phyloP scores from a whole-genome alignment of 2,888 invertebrate species.

The Drosophila picticornis region DNA sequence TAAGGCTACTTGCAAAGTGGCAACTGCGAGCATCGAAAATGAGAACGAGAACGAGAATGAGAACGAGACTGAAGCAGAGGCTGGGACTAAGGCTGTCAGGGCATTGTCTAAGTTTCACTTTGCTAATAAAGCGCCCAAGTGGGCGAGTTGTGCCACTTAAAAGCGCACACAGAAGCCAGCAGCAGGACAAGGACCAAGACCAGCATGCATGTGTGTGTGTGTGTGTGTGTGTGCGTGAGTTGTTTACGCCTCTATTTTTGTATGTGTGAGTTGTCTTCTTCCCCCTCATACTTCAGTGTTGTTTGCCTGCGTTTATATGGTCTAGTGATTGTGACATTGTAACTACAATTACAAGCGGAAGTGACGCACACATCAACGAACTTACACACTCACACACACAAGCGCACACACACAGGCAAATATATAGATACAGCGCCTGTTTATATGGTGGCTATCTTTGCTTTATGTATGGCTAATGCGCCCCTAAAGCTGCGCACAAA shows the following conservation, averaged over 20 bases:
- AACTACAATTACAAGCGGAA: constrained; percentile 82
- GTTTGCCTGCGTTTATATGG: constrained; percentile 76
- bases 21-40: constrained; percentile 35
- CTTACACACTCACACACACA: constrained; percentile 38
- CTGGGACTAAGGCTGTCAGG: constrained; percentile 28
- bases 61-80: constrained; percentile 16
- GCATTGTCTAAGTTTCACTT: constrained; percentile 69
- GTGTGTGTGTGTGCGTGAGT: constrained; percentile 16
- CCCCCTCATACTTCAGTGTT: constrained; percentile 18
- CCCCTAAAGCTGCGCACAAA: constrained; percentile 81
- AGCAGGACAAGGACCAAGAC: constrained; percentile 12
- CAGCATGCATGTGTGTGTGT: constrained; percentile 1
- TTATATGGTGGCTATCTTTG: constrained; percentile 74
- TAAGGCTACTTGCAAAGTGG: constrained; percentile 69
- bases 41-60: constrained; percentile 9
- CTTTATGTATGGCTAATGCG: constrained; percentile 78
- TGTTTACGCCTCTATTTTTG: constrained; percentile 17
- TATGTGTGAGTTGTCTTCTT: constrained; percentile 27
- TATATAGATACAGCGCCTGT: constrained; percentile 21
- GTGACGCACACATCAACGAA: constrained; percentile 79
- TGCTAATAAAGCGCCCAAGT: constrained; percentile 71
- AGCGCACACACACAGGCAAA: not conserved
- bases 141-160: constrained; percentile 72
- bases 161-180: constrained; percentile 63
- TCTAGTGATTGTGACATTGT: constrained; percentile 81